Conservation (phyloP, 2,797 vertebrate genomes). For the Xiphophorus birchmanni region DNA sequence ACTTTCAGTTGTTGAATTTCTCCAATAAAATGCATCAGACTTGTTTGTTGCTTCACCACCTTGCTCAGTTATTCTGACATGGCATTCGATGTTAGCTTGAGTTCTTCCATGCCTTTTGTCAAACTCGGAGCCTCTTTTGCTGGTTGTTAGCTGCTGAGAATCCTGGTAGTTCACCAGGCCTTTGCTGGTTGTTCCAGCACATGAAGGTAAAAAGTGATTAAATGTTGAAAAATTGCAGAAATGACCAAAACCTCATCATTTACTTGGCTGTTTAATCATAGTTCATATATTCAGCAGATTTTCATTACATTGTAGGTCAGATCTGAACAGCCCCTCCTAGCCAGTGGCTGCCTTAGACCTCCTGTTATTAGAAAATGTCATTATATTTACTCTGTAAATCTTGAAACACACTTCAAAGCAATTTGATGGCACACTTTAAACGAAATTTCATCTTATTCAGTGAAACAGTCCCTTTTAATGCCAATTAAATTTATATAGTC, state of each 20-base stretch:
- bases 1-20: neutral
- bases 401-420: neutral
- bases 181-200: neutral
- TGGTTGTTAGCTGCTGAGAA: neutral
- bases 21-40: neutral
- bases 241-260: neutral
- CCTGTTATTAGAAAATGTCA: too few species aligned
- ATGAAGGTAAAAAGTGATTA: neutral
- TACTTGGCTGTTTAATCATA: too few species aligned
- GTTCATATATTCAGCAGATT: too few species aligned
- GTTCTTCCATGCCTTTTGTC: neutral
- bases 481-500: neutral
- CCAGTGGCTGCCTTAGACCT: too few species aligned
- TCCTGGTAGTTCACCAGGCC: neutral
- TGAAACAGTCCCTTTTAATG: neutral
- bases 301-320: too few species aligned
- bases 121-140: neutral
- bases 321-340: too few species aligned
- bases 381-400: neutral
- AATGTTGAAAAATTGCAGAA: neutral
- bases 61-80: neutral
- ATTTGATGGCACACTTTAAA: too few species aligned
- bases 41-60: neutral
- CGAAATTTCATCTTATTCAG: neutral
- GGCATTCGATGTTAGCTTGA: neutral